These are phyloP conservation scores for Neodiprion lecontei DNA, from an alignment of 1,140 invertebrate genomes.

Conservation along the genomic window DNA sequence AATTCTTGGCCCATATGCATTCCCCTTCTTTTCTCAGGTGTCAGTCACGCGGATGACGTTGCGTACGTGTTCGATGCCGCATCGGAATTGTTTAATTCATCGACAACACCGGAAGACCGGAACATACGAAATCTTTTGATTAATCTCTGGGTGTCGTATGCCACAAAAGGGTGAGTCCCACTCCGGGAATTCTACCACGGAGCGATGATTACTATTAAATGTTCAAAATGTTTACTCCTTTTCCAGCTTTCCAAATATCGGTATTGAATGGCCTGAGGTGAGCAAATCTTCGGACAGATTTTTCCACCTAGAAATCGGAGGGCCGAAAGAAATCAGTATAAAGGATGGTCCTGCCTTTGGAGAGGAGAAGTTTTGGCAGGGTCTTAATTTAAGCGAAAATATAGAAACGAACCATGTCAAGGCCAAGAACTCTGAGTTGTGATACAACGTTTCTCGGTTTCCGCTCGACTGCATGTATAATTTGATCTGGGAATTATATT, in stretches of 20 bases:
- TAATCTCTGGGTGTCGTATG: slow-evolving; percentile 64
- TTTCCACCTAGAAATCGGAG: slow-evolving; percentile 62
- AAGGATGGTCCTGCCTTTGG: slow-evolving; percentile 59
- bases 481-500: too few relatives aligned
- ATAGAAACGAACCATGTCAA: slow-evolving; percentile 23
- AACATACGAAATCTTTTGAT: slow-evolving; percentile 63
- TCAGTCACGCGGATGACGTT: slow-evolving; percentile 68
- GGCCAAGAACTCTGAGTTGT: slow-evolving; percentile 53
- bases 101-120: slow-evolving; percentile 51
- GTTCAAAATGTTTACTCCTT: slow-evolving; percentile 19
- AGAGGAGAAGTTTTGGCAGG: slow-evolving; percentile 65
- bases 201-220: slow-evolving; percentile 57
- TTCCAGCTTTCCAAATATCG: slow-evolving; percentile 49
- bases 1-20: too few relatives aligned
- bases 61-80: slow-evolving; percentile 51
- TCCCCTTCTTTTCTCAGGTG: slow-evolving; percentile 52
- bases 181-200: slow-evolving; percentile 51
- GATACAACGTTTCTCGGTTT: slow-evolving; percentile 20
- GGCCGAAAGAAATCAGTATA: slow-evolving; percentile 56
- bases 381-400: slow-evolving; percentile 65
- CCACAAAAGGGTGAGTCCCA: slow-evolving; percentile 62
- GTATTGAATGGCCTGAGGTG: slow-evolving; percentile 48
- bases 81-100: slow-evolving; percentile 56
- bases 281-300: slow-evolving; percentile 50
- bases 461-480: too few relatives aligned